These are phyloP conservation scores for Galerucella calmariensis DNA, from an alignment of 2,888 invertebrate species.

Conservation along the genomic window DNA sequence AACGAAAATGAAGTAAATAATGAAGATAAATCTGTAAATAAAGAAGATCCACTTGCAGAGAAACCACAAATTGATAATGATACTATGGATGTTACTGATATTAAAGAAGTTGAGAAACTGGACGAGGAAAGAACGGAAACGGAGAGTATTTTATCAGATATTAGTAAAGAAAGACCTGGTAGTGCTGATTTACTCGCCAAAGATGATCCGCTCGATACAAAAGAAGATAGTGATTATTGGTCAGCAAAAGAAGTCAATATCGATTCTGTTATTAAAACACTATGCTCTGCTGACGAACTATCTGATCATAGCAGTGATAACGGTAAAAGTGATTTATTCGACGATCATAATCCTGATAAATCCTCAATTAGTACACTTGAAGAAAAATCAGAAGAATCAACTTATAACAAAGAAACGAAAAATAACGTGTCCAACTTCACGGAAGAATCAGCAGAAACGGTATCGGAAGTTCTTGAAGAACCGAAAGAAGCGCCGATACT, in stretches of 20 bases:
- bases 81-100: constrained; percentile 53
- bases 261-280: constrained; percentile 82
- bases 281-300: constrained; percentile 68
- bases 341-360: constrained; percentile 44
- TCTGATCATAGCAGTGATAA: constrained; percentile 61
- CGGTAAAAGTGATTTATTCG: constrained; percentile 57
- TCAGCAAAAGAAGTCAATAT: constrained; percentile 83
- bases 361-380: constrained; percentile 25
- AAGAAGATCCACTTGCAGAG: constrained; percentile 37
- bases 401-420: neutral
- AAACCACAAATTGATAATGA: constrained; percentile 36
- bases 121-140: constrained; percentile 61
- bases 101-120: constrained; percentile 60
- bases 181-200: constrained; percentile 61
- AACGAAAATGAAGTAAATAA: constrained; percentile 24
- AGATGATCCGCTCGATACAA: constrained; percentile 67
- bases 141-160: constrained; percentile 59
- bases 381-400: constrained; percentile 34
- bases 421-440: constrained; percentile 39
- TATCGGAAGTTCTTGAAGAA: constrained; percentile 57
- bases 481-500: constrained; percentile 50
- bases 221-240: constrained; percentile 74
- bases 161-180: constrained; percentile 58
- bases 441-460: constrained; percentile 40
- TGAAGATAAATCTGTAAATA: constrained; percentile 24